These are phyloP conservation scores for Labeo catla DNA, from an alignment of 2,113 vertebrate species.

Conservation along the genomic window DNA sequence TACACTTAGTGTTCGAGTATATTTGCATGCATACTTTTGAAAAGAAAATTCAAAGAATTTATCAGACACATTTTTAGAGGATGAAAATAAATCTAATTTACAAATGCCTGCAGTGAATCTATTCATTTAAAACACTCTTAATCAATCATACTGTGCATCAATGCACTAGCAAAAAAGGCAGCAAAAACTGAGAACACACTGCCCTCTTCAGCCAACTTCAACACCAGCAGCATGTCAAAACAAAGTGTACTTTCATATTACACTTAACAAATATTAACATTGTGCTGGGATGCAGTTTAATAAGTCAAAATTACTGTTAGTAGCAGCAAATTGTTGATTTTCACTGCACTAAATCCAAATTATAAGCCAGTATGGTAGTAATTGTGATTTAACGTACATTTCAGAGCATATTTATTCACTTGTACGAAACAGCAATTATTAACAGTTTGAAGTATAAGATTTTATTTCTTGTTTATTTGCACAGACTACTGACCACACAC, in stretches of 20 bases:
- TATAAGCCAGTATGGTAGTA: not conserved
- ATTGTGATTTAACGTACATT: not conserved
- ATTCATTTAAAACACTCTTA: not conserved
- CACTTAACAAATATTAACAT: not conserved
- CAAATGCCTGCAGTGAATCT: not conserved
- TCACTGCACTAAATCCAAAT: too few species aligned
- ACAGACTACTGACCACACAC: not conserved
- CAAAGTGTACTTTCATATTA: not conserved
- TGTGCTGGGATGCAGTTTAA: not conserved
- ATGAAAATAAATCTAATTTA: not conserved
- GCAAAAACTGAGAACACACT: slow-evolving; percentile 31
- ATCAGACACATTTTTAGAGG: not conserved
- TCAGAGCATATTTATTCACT: not conserved
- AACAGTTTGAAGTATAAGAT: not conserved
- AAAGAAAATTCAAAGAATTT: not conserved
- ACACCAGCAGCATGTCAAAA: slow-evolving; percentile 3
- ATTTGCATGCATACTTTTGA: not conserved
- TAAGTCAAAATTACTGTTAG: not conserved
- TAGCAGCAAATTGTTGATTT: too few species aligned
- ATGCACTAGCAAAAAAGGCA: not conserved
- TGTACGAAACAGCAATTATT: not conserved
- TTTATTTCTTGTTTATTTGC: not conserved
- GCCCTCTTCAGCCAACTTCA: slow-evolving; percentile 34
- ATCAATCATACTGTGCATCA: not conserved
- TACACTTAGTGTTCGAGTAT: not conserved